Evolutionary conservation across 2,113 vertebrate species (phyloP).

Genomic region (Gopherus flavomarginatus): DNA sequence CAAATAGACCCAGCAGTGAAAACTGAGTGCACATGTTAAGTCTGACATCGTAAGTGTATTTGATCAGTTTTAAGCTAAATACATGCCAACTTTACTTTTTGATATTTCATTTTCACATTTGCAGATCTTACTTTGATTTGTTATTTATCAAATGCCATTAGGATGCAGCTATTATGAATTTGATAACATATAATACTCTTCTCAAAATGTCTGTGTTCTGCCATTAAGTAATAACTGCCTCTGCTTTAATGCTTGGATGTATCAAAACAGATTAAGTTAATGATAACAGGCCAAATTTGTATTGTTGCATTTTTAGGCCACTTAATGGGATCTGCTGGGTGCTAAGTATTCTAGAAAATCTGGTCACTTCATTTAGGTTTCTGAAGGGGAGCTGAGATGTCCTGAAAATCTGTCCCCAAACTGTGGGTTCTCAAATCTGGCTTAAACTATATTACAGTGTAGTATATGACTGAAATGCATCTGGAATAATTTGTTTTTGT

Average conservation of each 20-base stretch:
- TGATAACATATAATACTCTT: background rate
- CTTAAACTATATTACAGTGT: background rate
- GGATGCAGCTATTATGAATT: background rate
- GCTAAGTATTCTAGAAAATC: background rate
- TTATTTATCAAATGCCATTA: background rate
- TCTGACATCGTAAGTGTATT: background rate
- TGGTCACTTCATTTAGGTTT: background rate
- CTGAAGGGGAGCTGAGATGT: background rate
- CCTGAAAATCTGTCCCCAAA: background rate
- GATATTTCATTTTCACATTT: background rate
- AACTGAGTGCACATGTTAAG: background rate
- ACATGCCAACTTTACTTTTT: background rate
- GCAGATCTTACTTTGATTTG: background rate
- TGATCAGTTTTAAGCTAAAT: background rate
- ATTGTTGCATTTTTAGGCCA: background rate
- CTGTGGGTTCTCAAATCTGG: background rate
- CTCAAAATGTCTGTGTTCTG: background rate
- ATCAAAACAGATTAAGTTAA: background rate
- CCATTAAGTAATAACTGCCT: background rate
- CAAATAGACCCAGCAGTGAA: background rate
- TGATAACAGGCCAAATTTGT: background rate
- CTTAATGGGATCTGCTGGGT: background rate
- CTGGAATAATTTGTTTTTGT: background rate
- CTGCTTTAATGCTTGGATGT: background rate
- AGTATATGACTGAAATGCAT: background rate